Percentiles rank a stretch among this genome's conserved stretches.
These are phyloP conservation scores for Enteromius unitaeniatus DNA, from an alignment of 2,797 vertebrate species.

Conservation along the genomic window DNA sequence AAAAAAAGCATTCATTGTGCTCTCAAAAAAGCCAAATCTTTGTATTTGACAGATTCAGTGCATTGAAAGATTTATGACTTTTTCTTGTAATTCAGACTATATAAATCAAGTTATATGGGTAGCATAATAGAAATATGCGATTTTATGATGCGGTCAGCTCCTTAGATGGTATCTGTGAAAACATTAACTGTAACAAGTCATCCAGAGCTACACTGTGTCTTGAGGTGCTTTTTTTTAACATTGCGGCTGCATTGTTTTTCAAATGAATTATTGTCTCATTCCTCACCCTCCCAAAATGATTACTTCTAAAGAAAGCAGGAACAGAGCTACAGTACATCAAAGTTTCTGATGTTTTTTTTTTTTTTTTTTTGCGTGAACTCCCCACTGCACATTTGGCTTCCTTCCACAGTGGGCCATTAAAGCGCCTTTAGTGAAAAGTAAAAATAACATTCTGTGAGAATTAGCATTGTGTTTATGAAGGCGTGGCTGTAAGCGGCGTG, in stretches of 20 bases:
- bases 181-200: slow-evolving; percentile 12
- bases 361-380: slow-evolving; percentile 10
- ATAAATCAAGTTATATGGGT: slow-evolving; percentile 28
- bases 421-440: slow-evolving; percentile 11
- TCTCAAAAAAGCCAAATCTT: background rate
- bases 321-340: slow-evolving; percentile 41
- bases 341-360: slow-evolving; percentile 44
- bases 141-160: background rate
- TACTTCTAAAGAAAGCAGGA: slow-evolving; percentile 43
- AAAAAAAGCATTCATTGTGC: background rate
- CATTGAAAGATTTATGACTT: background rate
- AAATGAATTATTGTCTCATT: slow-evolving; percentile 27
- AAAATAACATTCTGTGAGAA: slow-evolving; percentile 40
- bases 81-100: background rate
- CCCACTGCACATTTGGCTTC: slow-evolving; percentile 34
- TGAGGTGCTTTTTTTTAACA: slow-evolving; percentile 6
- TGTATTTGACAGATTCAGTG: background rate
- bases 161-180: slow-evolving; percentile 19
- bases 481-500: background rate
- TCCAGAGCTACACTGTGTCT: background rate
- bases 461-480: slow-evolving; percentile 30
- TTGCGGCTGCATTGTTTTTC: slow-evolving; percentile 14
- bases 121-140: slow-evolving; percentile 4
- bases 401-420: slow-evolving; percentile 31
- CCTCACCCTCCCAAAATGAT: slow-evolving; percentile 40